phyloP scores from a whole-genome alignment of 2,888 invertebrate genomes.

The Campoplex capitator region DNA sequence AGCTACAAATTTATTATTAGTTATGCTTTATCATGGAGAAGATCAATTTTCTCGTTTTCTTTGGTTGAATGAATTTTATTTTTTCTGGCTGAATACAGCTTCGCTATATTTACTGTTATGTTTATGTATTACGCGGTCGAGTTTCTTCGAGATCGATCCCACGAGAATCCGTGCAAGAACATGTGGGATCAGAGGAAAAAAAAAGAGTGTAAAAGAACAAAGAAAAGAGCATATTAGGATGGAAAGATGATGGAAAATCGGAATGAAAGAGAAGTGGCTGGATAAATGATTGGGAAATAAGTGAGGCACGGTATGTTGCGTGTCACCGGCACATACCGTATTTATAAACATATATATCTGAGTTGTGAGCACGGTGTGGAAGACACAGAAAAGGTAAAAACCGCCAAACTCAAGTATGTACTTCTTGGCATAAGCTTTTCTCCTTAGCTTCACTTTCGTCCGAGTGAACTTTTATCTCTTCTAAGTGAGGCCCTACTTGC shows the following conservation, averaged over 20 bases:
- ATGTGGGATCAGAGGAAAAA: background rate
- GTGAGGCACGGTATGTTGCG: constrained; percentile 21
- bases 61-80: constrained; percentile 33
- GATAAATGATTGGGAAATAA: constrained; percentile 49
- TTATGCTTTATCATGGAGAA: too few relatives aligned
- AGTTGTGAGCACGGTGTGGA: constrained; percentile 7
- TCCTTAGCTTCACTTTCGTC: constrained; percentile 35
- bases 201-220: background rate
- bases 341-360: constrained; percentile 7
- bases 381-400: constrained; percentile 45
- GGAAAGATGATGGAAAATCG: constrained; percentile 56
- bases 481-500: background rate
- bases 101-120: constrained; percentile 53
- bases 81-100: background rate
- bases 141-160: constrained; percentile 39
- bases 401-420: constrained; percentile 57
- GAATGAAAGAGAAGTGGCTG: constrained; percentile 26
- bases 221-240: background rate
- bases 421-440: constrained; percentile 64
- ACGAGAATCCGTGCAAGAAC: constrained; percentile 21
- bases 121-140: constrained; percentile 33
- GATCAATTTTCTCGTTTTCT: background rate
- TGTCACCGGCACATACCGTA: constrained; percentile 31
- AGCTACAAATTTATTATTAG: background rate
- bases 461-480: constrained; percentile 54